Base-by-base conservation (phyloP, 2,888 invertebrate genomes). In the Nezara viridula region DNA sequence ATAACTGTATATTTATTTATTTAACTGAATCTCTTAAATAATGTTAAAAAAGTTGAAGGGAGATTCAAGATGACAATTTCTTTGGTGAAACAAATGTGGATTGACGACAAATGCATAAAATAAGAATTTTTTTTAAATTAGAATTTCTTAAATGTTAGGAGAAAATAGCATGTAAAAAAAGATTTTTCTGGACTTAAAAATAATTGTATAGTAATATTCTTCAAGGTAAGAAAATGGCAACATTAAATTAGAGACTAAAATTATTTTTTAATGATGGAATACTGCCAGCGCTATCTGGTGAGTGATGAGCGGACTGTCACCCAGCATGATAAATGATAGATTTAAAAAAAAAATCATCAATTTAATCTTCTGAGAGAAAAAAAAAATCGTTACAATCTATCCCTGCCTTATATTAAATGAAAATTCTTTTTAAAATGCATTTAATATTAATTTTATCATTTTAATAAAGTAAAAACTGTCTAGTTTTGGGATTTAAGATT, bases 221-320 rank as follows among this genome's bases (percentile, higher is more conserved):
- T 10, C 10, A 44, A 44, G 10, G 27, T 27, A 60, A 27, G 60
- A 60, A 27, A 27, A 60, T 14, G 12, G 2, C 0, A 14, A 60
- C 4, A 60, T 60, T 27, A 60, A 60, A 60, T n/a, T n/a, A 14
- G 27, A 27, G 60, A 60, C 12, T 60, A 60, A 60, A 60, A 60
- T n/a, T 60, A 60, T 27, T 10, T 60, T 24, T 60, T 60, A 27
- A 60, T 60, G 27, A 60, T 60, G 60, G 24, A 60, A 27, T 60
- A 60, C n/a, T 12, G 60, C 10, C 27, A 60, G 60, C 60, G 60
- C 60, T 60, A n/a, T 16, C 60, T 27, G 27, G 27, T 60, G 60
- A 60, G 60, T 60, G 60, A 60, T 60, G 60, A 27, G 27, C n/a
- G 27, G 14, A 60, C 60, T 60, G 60, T 60, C 60, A 60, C 60